phyloP scores from a whole-genome alignment of 35 echinoderm and acorn worm genomes.

The Stichopus chloronotus region DNA sequence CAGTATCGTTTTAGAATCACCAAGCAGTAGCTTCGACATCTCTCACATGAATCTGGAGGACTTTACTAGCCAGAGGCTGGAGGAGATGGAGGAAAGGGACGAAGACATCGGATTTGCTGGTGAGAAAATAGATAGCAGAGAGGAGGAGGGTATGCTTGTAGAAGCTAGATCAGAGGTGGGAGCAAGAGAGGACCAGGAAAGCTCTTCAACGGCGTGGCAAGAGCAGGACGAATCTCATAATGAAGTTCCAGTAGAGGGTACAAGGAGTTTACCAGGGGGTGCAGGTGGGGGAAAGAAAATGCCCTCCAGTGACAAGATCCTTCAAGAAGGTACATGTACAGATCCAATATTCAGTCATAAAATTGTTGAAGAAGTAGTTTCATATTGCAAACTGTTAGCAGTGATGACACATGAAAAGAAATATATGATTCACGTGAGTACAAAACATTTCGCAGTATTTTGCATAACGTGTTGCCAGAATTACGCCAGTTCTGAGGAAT shows the following conservation, averaged over 20 bases:
- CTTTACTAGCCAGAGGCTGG: constrained; percentile 79
- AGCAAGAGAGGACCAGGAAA: not conserved
- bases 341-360: too few relatives aligned
- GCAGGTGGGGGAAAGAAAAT: constrained; percentile 42
- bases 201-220: not conserved
- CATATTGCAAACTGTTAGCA: too few relatives aligned
- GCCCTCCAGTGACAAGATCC: constrained; percentile 37
- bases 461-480: too few relatives aligned
- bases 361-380: too few relatives aligned
- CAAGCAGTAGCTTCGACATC: constrained; percentile 30
- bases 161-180: too few relatives aligned
- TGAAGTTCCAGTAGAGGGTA: not conserved
- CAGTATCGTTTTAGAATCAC: constrained; percentile 11
- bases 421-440: too few relatives aligned
- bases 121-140: constrained; percentile 27
- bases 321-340: not conserved
- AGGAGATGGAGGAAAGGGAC: constrained; percentile 56
- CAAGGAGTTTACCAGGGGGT: not conserved
- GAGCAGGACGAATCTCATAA: not conserved
- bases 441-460: too few relatives aligned
- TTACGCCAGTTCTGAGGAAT: too few relatives aligned
- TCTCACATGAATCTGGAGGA: constrained; percentile 94
- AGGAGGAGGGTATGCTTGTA: not conserved
- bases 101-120: constrained; percentile 18
- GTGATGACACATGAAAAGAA: too few relatives aligned